Evolutionary conservation across 2,888 invertebrate species (phyloP), one percentile per base, ranked within the genome.

Genomic region (Neelides folsomi): DNA sequence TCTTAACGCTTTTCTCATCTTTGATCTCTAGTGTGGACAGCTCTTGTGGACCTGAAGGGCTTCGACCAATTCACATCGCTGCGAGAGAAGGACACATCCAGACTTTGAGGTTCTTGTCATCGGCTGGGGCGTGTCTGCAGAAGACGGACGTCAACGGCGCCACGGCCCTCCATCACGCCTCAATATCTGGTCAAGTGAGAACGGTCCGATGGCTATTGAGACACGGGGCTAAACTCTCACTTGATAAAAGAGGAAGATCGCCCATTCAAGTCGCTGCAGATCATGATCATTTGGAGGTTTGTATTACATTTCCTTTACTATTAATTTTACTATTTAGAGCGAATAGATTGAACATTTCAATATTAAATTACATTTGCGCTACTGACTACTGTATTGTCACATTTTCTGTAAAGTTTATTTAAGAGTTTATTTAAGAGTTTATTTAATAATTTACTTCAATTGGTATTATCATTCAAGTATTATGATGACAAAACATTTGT

Each of bases 241-340:
- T 86, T 57, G 90, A 90, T 71, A 81, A 87, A 67, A 84, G 83
- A 65, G 88, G 89, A 53, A 88, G 89, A 71, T 87, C 86, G 67
- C 88, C 90, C 4, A 83, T 90, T 60, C 88, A 89, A 68, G 88
- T 88, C 69, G 90, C 90, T 0, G 88, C 88, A 8, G 88, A 90
- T 68, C 86, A 88, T 67, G 86, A 88, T 68, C 87, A 89, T 68
- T 79, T 85, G 61, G 86, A 89, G 79, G 88, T 87, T 70, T 68
- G 68, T 55, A 35, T 12, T 37, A 43, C 27, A 27, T 27, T 27
- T n/a, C n/a, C n/a, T n/a, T n/a, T 3, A 27, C 7, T 27, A 3
- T 27, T 27, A 27, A 3, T 27, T 27, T 27, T 27, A 5, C 27
- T 5, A 27, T 27, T 5, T 27, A 27, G 27, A 27, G 27, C 27